Percentiles rank a stretch among this genome's conserved stretches.
These are phyloP conservation scores for Apeltes quadracus DNA, from an alignment of 2,113 vertebrate genomes.

Conservation along the genomic window DNA sequence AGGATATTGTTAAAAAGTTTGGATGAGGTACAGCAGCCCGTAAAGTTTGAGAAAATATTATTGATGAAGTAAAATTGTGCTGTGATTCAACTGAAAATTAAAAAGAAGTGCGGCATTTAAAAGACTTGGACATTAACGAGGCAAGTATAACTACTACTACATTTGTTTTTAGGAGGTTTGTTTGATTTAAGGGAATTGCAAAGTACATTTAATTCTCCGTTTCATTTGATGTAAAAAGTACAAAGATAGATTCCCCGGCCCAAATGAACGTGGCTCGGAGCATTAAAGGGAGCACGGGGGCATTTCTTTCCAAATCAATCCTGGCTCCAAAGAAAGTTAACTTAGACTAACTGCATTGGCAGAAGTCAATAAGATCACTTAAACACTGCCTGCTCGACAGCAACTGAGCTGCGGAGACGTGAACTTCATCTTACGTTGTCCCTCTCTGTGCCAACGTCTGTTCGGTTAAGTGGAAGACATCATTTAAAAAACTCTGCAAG, in stretches of 20 bases:
- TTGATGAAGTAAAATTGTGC: not conserved
- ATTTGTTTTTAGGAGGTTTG: constrained; percentile 24
- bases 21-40: not conserved
- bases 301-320: constrained; percentile 68
- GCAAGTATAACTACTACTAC: not conserved
- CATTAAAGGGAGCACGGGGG: constrained; percentile 59
- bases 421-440: constrained; percentile 53
- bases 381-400: constrained; percentile 75
- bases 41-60: not conserved
- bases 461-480: constrained; percentile 49
- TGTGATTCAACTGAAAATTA: not conserved
- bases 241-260: constrained; percentile 62
- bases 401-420: constrained; percentile 69
- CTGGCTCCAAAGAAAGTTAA: constrained; percentile 66
- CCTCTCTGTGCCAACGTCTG: constrained; percentile 48
- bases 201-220: constrained; percentile 53
- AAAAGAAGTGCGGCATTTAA: not conserved
- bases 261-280: constrained; percentile 63
- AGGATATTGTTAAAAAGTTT: not conserved
- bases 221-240: constrained; percentile 60
- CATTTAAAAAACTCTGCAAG: constrained; percentile 45
- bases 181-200: constrained; percentile 56
- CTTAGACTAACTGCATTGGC: constrained; percentile 59
- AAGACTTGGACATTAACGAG: not conserved
- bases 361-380: constrained; percentile 71